Base-by-base conservation (phyloP, 2,797 vertebrate genomes). In the Diglossa cyanea region DNA sequence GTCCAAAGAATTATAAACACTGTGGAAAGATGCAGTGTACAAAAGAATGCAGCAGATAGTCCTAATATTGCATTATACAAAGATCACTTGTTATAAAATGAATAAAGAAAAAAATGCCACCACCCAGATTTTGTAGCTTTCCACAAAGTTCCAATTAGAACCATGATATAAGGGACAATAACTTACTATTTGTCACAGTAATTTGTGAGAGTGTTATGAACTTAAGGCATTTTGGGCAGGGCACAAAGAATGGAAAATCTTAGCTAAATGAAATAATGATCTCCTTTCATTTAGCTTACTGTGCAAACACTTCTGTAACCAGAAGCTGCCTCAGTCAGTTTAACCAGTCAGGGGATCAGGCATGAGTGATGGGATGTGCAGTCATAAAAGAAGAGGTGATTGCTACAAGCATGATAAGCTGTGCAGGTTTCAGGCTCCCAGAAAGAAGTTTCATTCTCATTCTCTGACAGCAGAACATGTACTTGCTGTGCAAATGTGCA, bases 241-340 rank as follows among this genome's bases (percentile, higher is more conserved):
- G 63, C 72, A 94, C n/a, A 92, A 94, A 93, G 80, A 84, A 93
- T 66, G 93, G 96, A 96, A 98, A 97, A 96, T 96, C 83, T 95
- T 71, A 77, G 94, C 71, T 94, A 84, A 94, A 90, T 79, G 88
- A 94, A 97, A 98, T 95, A 97, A 98, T 93, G 88, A 93, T 44
- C 82, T 95, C 71, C 95, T 97, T 97, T 98, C 97, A 97, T 79
- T 91, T 25, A 90, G 81, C 71, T 83, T 66, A 75, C 42, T 94
- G 72, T 24, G 60, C 51, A 86, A 94, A 88, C 35, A 40, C 66
- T 94, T 94, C 92, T 90, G 50, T 77, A 85, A 89, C 73, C 28
- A 84, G 79, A 88, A 90, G 88, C 94, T 86, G 82, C 75, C 57
- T 88, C 20, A 48, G 96, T 76, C 77, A 94, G 78, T 91, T 94